Base-by-base conservation (phyloP, 2,797 vertebrate genomes). In the Holocentrus rufus region DNA sequence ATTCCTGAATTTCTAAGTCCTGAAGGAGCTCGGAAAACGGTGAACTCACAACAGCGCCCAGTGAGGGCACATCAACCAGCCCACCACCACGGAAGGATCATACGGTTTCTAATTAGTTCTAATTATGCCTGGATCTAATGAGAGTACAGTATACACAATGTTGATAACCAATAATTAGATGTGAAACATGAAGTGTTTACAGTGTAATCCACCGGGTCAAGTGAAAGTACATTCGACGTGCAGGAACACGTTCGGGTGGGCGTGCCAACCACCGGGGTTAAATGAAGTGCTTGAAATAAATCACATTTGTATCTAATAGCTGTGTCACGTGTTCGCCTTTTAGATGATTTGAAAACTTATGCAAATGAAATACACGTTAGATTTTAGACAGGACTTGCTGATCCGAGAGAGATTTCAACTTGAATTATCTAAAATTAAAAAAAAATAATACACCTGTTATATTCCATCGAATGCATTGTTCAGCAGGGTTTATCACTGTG, bases 161-260 rank as follows among this genome's bases (percentile, higher is more conserved):
- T 46, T 70, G 11, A 46, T 49, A 73, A 64, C 11, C 10, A 7
- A 13, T 83, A 85, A 89, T 89, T 88, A 83, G 80, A 85, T 50
- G 63, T 53, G 30, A 71, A 79, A 76, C 34, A 7, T 3, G 25
- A 17, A 3, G 11, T 56, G 64, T 80, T 77, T 76, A 76, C 78
- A 73, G 44, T 65, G 25, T 2, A 57, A 7, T 31, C 14, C 30
- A 36, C n/a, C n/a, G 49, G 85, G 80, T 88, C 77, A 84, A 80
- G 66, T 57, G 70, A 57, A 74, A 65, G 50, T 34, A 31, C 4
- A 5, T 46, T 55, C 49, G 14, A 53, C 27, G 8, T 18, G 22
- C 47, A 44, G 27, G 30, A 54, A n/a, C 53, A 36, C 36, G 10
- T 13, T 52, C 27, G 71, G 39, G 52, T 34, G 31, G 47, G 39